phyloP scores from a whole-genome alignment of 2,797 vertebrate species.

The Enteromius argenteus region DNA sequence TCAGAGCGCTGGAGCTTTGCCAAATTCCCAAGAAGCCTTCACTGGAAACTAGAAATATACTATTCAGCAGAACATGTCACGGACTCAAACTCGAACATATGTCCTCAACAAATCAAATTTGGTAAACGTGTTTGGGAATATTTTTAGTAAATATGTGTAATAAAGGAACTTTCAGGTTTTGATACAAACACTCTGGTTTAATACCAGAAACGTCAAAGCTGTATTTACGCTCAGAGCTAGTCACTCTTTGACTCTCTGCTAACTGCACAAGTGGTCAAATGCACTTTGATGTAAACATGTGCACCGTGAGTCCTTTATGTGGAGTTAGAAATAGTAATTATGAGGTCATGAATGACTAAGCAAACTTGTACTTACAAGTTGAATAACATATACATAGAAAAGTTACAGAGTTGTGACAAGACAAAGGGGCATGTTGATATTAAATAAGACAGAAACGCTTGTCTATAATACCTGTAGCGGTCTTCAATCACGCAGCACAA shows the following conservation, averaged over 20 bases:
- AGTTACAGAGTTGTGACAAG: not conserved
- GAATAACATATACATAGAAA: not conserved
- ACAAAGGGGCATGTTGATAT: too few relatives aligned
- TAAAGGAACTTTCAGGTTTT: not conserved
- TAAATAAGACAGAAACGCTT: too few relatives aligned
- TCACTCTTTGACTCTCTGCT: not conserved
- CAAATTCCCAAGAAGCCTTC: constrained; percentile 36
- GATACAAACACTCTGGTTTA: not conserved
- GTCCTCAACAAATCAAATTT: not conserved
- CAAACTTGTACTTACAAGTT: not conserved
- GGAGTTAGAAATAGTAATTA: not conserved
- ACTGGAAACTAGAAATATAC: not conserved
- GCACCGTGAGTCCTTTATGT: not conserved
- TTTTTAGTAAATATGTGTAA: not conserved
- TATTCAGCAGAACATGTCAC: not conserved
- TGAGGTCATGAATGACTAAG: not conserved
- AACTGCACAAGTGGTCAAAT: not conserved
- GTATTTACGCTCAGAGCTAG: not conserved
- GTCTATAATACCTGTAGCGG: not conserved
- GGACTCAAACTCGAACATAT: not conserved
- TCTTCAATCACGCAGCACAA: not conserved
- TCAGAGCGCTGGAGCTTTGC: constrained; percentile 41
- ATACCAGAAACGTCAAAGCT: not conserved
- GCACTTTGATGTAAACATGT: not conserved
- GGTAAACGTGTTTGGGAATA: not conserved